Percentiles rank a stretch among this genome's conserved stretches.
These are phyloP conservation scores for Drosophila trichaetosa DNA, from an alignment of 2,888 invertebrate species.

Conservation along the genomic window DNA sequence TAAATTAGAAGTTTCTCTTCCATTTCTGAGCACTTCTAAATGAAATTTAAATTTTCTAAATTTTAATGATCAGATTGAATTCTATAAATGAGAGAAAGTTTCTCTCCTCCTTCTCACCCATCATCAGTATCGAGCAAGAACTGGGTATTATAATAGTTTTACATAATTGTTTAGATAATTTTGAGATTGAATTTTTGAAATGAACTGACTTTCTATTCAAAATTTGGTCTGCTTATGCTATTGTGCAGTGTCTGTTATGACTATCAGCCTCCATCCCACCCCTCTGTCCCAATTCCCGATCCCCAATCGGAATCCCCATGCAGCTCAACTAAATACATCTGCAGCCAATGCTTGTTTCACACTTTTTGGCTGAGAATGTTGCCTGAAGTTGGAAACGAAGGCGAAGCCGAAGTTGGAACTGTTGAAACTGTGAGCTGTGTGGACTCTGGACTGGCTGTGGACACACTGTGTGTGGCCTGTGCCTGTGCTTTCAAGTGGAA, in stretches of 20 bases:
- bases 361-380: constrained; percentile 39
- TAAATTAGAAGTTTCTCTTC: background rate
- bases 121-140: background rate
- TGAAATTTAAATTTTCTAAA: too few species aligned
- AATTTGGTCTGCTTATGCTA: background rate
- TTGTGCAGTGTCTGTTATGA: constrained; percentile 8
- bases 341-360: constrained; percentile 38
- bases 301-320: background rate
- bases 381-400: background rate
- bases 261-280: background rate
- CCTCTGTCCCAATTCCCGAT: background rate
- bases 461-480: constrained; percentile 40
- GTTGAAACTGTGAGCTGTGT: constrained; percentile 17
- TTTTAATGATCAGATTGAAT: too few species aligned
- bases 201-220: background rate
- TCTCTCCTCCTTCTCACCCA: background rate
- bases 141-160: background rate
- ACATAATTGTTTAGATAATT: background rate
- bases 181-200: background rate
- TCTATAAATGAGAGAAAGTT: too few species aligned
- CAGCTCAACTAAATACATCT: constrained; percentile 8
- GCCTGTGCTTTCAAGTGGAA: constrained; percentile 83
- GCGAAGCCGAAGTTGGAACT: background rate
- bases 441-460: constrained; percentile 15
- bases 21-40: background rate